Evolutionary conservation across 2,113 vertebrate species (phyloP).

Genomic region (Amblyopsis rosae): DNA sequence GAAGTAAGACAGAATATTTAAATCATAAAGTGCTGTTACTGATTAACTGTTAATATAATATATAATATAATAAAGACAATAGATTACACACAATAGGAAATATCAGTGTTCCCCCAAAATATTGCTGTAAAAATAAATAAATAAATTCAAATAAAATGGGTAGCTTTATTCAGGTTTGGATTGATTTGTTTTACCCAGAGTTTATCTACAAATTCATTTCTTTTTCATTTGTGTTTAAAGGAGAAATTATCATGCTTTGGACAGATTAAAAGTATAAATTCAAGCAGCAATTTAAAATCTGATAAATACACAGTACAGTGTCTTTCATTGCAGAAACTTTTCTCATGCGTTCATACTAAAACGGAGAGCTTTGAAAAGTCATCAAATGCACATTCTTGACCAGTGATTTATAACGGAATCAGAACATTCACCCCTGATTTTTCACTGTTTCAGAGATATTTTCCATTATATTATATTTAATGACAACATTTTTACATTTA

Average conservation of each 20-base stretch:
- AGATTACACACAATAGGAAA: constrained; percentile 2
- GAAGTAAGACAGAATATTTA: constrained; percentile 7
- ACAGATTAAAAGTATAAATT: background rate
- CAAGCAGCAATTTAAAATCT: constrained; percentile 31
- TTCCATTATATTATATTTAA: too few relatives aligned
- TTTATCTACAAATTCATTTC: background rate
- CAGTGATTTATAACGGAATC: constrained; percentile 19
- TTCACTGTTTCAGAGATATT: too few relatives aligned
- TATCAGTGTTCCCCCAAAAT: constrained; percentile 43
- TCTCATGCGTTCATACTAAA: constrained; percentile 64
- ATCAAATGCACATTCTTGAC: constrained; percentile 40
- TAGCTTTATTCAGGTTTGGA: constrained; percentile 22
- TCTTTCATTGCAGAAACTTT: constrained; percentile 42
- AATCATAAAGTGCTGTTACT: constrained; percentile 12
- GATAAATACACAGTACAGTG: constrained; percentile 41
- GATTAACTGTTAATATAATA: constrained; percentile 12
- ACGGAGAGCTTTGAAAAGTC: constrained; percentile 46
- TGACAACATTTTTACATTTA: too few relatives aligned
- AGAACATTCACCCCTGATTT: too few relatives aligned
- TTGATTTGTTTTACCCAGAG: constrained; percentile 10
- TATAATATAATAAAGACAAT: constrained; percentile 8
- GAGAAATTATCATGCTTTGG: constrained; percentile 7
- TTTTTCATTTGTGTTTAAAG: background rate
- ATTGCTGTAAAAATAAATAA: constrained; percentile 49
- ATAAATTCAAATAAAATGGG: constrained; percentile 33